Evolutionary conservation across 2,888 invertebrate genomes (phyloP).

Genomic region (Linnaemya tessellans): DNA sequence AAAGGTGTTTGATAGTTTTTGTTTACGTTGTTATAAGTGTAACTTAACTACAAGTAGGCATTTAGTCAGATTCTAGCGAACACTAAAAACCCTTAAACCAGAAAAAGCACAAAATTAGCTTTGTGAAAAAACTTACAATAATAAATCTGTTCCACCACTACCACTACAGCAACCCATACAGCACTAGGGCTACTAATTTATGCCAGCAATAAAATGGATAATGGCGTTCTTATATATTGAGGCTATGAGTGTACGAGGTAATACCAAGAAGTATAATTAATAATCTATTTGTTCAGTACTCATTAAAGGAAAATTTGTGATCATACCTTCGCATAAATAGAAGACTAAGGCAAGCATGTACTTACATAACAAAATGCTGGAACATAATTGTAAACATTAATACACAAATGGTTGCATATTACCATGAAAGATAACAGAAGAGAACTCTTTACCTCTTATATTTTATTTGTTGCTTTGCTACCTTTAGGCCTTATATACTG

Average conservation of each 20-base stretch:
- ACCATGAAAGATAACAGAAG: conserved; percentile 62
- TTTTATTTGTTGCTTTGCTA: conserved; percentile 17
- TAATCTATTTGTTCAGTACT: too few species aligned
- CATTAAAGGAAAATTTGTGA: background rate
- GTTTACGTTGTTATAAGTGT: background rate
- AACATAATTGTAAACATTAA: conserved; percentile 62
- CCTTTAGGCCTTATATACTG: conserved; percentile 59
- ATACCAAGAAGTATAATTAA: background rate
- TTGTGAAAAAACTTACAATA: conserved; percentile 40
- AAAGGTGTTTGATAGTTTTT: conserved; percentile 4
- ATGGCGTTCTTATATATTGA: background rate
- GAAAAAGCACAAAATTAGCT: conserved; percentile 61
- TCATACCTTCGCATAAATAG: background rate
- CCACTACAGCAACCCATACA: background rate
- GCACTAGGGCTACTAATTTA: conserved; percentile 25
- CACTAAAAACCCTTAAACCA: conserved; percentile 46
- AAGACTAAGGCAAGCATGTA: background rate
- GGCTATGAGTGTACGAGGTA: conserved; percentile 25
- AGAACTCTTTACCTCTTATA: conserved; percentile 40
- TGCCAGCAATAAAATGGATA: conserved; percentile 38
- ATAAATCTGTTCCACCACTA: conserved; percentile 46
- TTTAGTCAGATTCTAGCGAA: conserved; percentile 1
- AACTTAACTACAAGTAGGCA: background rate
- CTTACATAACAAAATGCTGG: background rate
- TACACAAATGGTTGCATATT: conserved; percentile 60